Percentiles rank a stretch among this genome's conserved stretches.
Evolutionary conservation across 2,888 invertebrate genomes (phyloP).

Genomic region (Meliscaeva auricollis): DNA sequence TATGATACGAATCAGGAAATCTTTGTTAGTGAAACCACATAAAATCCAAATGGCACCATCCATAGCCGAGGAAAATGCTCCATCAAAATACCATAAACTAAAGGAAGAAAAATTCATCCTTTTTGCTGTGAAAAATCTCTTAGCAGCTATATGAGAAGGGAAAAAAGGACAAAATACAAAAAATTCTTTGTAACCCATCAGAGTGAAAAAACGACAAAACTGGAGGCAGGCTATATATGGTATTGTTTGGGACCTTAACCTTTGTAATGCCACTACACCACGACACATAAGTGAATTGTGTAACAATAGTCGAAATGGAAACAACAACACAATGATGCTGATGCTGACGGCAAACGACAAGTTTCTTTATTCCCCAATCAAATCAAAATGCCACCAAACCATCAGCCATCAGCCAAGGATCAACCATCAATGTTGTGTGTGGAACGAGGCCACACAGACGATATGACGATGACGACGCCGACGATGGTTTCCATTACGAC

Average conservation of each 20-base stretch:
- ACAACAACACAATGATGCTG: background rate
- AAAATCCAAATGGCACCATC: constrained; percentile 17
- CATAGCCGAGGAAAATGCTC: constrained; percentile 2
- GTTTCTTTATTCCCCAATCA: constrained; percentile 20
- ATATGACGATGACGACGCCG: background rate
- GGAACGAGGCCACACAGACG: background rate
- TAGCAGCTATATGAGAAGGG: background rate
- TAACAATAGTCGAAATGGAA: constrained; percentile 9
- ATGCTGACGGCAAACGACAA: background rate
- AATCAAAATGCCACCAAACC: constrained; percentile 15
- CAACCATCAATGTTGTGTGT: background rate
- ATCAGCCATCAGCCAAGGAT: background rate
- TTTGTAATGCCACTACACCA: background rate
- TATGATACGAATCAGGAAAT: constrained; percentile 43
- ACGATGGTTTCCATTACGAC: constrained; percentile 31
- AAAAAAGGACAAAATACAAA: background rate
- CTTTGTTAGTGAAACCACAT: background rate
- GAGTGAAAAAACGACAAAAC: background rate
- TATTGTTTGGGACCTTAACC: constrained; percentile 1
- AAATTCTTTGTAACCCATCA: background rate
- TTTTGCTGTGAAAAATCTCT: background rate
- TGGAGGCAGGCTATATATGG: too few species aligned
- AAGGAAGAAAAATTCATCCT: constrained; percentile 18
- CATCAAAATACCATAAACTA: constrained; percentile 34
- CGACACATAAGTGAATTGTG: constrained; percentile 11